A percentile compares a stretch with the other conserved stretches of the same genome.
Evolutionary conservation across 2,113 vertebrate genomes (phyloP).

Genomic region (Semicossyphus pulcher): DNA sequence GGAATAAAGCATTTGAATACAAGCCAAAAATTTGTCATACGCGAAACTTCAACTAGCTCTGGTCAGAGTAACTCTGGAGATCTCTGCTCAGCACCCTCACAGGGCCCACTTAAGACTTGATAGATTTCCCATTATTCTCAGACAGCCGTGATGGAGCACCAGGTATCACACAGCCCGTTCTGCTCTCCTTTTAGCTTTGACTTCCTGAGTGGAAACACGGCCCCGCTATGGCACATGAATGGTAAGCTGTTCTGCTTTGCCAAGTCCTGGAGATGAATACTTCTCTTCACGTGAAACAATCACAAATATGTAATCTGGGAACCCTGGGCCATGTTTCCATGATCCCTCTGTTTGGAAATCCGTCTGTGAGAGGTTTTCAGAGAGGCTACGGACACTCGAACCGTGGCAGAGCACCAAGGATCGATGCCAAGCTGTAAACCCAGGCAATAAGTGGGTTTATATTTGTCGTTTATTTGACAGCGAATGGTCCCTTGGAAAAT

Average conservation of each 20-base stretch:
- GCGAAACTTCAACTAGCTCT: constrained; percentile 31
- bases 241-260: constrained; percentile 24
- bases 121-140: constrained; percentile 73
- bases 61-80: constrained; percentile 58
- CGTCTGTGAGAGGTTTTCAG: constrained; percentile 40
- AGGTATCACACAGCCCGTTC: constrained; percentile 45
- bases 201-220: constrained; percentile 46
- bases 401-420: constrained; percentile 57
- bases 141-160: constrained; percentile 64
- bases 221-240: constrained; percentile 20
- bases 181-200: constrained; percentile 39
- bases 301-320: constrained; percentile 58
- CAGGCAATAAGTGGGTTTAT: constrained; percentile 63
- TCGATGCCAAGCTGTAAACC: constrained; percentile 63
- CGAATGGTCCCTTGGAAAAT: constrained; percentile 66
- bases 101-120: constrained; percentile 67
- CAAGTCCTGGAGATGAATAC: constrained; percentile 47
- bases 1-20: constrained; percentile 4
- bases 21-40: constrained; percentile 9
- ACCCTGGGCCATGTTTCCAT: constrained; percentile 36
- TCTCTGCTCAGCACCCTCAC: constrained; percentile 36
- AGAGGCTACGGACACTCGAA: constrained; percentile 54
- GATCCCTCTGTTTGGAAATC: constrained; percentile 50
- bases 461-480: constrained; percentile 71
- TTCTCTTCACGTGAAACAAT: constrained; percentile 64